Base-by-base conservation (phyloP, 2,888 invertebrate species). In the Ganaspis brasiliensis region DNA sequence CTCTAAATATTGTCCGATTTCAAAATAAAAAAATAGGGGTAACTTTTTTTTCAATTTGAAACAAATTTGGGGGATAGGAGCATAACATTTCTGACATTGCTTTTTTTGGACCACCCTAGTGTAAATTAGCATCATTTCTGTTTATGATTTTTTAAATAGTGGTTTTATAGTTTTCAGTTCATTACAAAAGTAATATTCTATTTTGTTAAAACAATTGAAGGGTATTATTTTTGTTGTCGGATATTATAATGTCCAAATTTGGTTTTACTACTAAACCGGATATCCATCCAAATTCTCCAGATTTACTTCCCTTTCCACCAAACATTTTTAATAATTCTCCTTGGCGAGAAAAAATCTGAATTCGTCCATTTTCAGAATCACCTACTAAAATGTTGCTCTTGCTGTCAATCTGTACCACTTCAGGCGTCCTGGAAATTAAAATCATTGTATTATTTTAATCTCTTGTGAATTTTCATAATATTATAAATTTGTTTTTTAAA, bases 381-480 rank as follows among this genome's bases (percentile, higher is more conserved):
- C 96, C 96, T 0, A 97, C 96, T 0, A 96, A 91, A 52, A 97
- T 95, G 88, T 95, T 95, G 0, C 96, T 96, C 89, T 94, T 92
- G 0, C 93, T 93, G 87, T 96, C 96, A 0, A 96, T 94, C 0
- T 95, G 93, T 4, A 97, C 92, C 0, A 95, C 95, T 89, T 96
- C 95, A 0, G 96, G 96, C 75, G 95, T 94, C 86, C 95, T 93
- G 87, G 96, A 94, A 87, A n/a, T n/a, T n/a, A n/a, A n/a, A n/a
- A n/a, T n/a, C n/a, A n/a, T n/a, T n/a, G n/a, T n/a, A n/a, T n/a
- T n/a, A n/a, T n/a, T n/a, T n/a, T n/a, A n/a, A n/a, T n/a, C n/a
- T n/a, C n/a, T n/a, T n/a, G n/a, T n/a, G n/a, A n/a, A n/a, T n/a
- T n/a, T n/a, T n/a, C n/a, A n/a, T n/a, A n/a, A 6, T 57, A 3